Percentiles rank a stretch among this genome's conserved stretches.
Evolutionary conservation across 1,140 invertebrate genomes (phyloP).

Genomic region (Apis florea): DNA sequence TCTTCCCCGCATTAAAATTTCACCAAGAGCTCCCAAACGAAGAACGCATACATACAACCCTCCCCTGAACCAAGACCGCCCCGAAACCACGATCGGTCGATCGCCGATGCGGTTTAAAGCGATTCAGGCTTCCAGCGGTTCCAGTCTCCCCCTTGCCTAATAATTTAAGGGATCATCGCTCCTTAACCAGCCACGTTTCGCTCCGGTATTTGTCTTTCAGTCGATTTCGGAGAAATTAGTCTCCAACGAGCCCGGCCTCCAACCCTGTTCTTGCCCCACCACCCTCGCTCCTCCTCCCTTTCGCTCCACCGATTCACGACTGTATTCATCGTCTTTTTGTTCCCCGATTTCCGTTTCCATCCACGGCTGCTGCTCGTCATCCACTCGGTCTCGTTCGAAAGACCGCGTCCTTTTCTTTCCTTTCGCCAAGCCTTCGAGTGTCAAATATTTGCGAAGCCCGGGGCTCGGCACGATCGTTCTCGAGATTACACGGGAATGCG

Average conservation of each 20-base stretch:
- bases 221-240: conserved; percentile 29
- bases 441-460: conserved; percentile 71
- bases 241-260: neutral
- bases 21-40: neutral
- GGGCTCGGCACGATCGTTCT: conserved; percentile 47
- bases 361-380: conserved; percentile 27
- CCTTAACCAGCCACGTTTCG: neutral
- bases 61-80: neutral
- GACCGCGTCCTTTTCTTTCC: conserved; percentile 52
- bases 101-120: conserved; percentile 12
- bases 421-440: conserved; percentile 45
- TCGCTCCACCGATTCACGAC: conserved; percentile 12
- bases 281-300: neutral
- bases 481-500: conserved; percentile 70
- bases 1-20: neutral
- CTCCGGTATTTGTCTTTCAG: conserved; percentile 21
- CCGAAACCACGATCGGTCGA: neutral
- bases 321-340: conserved; percentile 13
- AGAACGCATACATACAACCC: neutral
- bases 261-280: neutral
- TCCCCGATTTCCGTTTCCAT: neutral
- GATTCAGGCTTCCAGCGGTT: neutral
- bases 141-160: neutral
- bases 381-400: neutral
- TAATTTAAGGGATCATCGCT: conserved; percentile 23